These are phyloP conservation scores for Stenodera caucasica DNA, from an alignment of 2,888 invertebrate genomes.

Conservation along the genomic window DNA sequence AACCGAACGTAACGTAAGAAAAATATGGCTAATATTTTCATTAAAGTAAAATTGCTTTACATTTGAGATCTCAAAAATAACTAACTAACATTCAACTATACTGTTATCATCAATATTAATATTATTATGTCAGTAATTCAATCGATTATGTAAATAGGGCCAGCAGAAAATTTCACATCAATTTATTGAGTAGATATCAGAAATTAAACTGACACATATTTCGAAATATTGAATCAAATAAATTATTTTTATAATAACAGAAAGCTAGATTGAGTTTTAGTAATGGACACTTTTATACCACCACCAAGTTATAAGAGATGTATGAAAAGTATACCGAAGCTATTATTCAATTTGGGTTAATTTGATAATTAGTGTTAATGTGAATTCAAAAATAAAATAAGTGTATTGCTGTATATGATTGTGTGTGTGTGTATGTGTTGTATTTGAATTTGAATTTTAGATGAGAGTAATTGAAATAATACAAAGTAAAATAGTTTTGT, in stretches of 20 bases:
- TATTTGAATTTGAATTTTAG: no score
- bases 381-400: no score
- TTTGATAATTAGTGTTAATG: no score
- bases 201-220: constrained; percentile 19
- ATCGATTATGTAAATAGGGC: constrained; percentile 3
- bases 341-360: neutral
- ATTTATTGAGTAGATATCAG: neutral
- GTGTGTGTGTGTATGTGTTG: no score
- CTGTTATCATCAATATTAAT: neutral
- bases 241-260: constrained; percentile 5
- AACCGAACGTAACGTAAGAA: constrained; percentile 12
- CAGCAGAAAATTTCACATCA: neutral
- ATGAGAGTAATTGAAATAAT: no score
- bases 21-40: constrained; percentile 24
- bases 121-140: constrained; percentile 6
- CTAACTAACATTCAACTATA: constrained; percentile 25
- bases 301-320: constrained; percentile 6
- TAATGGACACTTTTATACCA: no score
- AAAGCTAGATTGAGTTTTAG: no score
- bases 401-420: no score
- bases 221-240: constrained; percentile 14
- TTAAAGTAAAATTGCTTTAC: constrained; percentile 18
- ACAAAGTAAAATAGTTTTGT: no score
- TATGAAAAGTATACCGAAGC: constrained; percentile 23
- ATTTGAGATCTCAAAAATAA: constrained; percentile 28